These are phyloP conservation scores for Callitettix versicolor DNA, from an alignment of 1,140 invertebrate genomes.

Conservation along the genomic window DNA sequence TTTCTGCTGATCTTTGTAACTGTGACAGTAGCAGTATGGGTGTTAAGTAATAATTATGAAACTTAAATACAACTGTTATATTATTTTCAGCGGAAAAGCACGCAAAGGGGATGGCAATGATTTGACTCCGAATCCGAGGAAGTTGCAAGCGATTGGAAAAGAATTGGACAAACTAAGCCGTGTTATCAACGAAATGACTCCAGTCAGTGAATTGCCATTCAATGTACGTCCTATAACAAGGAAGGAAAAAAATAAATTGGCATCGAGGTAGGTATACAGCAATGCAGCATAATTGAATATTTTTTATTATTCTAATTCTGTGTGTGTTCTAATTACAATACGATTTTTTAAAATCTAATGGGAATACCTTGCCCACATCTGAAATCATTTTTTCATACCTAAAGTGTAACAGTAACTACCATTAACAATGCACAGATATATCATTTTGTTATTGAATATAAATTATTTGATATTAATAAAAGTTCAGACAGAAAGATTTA, in stretches of 20 bases:
- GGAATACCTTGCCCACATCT: not conserved
- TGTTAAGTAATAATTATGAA: too few relatives aligned
- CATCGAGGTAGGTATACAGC: slow-evolving; percentile 69
- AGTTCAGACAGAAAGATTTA: too few relatives aligned
- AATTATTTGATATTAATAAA: too few relatives aligned
- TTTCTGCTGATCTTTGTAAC: too few relatives aligned
- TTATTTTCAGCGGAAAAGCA: slow-evolving; percentile 69
- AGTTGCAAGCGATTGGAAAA: slow-evolving; percentile 79
- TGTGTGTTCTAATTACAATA: not conserved
- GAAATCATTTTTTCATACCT: not conserved
- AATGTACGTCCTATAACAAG: slow-evolving; percentile 80
- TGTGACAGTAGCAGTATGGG: too few relatives aligned
- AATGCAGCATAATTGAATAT: not conserved
- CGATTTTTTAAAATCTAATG: not conserved
- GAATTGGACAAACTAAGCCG: slow-evolving; percentile 84
- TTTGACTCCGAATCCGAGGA: slow-evolving; percentile 86
- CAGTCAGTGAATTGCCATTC: slow-evolving; percentile 84
- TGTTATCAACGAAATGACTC: slow-evolving; percentile 91
- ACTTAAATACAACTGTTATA: too few relatives aligned
- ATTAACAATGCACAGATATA: too few relatives aligned
- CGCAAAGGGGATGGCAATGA: slow-evolving; percentile 96
- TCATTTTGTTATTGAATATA: too few relatives aligned
- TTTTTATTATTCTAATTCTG: not conserved
- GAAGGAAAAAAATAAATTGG: slow-evolving; percentile 96
- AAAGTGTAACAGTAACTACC: too few relatives aligned